Conservation (phyloP, 2,113 vertebrate species). For the Cryptoleucopteryx plumbea region DNA sequence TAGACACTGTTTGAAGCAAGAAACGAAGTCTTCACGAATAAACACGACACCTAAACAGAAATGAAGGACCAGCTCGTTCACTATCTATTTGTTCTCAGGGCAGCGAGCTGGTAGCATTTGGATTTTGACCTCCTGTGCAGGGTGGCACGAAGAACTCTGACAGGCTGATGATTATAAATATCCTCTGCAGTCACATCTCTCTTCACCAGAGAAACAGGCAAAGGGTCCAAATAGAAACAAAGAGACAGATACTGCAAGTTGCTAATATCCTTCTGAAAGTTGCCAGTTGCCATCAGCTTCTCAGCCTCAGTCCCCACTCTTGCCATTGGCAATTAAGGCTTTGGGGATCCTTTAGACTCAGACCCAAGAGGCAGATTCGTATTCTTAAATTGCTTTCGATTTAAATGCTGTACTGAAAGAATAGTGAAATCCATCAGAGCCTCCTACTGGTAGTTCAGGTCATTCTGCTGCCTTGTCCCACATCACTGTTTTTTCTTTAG, state of each 20-base stretch:
- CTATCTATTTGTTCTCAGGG: not conserved
- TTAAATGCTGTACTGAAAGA: not conserved
- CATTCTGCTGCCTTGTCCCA: not conserved
- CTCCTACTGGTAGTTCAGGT: not conserved
- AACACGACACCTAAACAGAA: not conserved
- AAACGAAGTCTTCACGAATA: not conserved
- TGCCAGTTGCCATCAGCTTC: not conserved
- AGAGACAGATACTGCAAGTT: not conserved
- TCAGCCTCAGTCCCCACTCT: not conserved
- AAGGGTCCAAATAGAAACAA: not conserved
- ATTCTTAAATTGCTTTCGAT: not conserved
- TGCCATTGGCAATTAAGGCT: not conserved
- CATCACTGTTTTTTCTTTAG: not conserved
- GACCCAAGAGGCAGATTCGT: not conserved
- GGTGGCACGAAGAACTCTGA: not conserved
- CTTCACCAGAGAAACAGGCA: not conserved
- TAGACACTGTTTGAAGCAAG: not conserved
- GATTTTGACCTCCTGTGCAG: not conserved
- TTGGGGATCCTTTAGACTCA: not conserved
- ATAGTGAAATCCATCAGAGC: not conserved
- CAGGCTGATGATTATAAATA: not conserved
- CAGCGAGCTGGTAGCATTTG: not conserved
- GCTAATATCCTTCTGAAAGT: not conserved
- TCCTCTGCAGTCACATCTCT: not conserved
- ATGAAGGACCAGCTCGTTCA: not conserved